Conservation (phyloP, 2,113 vertebrate genomes). For the Scopus umbretta region DNA sequence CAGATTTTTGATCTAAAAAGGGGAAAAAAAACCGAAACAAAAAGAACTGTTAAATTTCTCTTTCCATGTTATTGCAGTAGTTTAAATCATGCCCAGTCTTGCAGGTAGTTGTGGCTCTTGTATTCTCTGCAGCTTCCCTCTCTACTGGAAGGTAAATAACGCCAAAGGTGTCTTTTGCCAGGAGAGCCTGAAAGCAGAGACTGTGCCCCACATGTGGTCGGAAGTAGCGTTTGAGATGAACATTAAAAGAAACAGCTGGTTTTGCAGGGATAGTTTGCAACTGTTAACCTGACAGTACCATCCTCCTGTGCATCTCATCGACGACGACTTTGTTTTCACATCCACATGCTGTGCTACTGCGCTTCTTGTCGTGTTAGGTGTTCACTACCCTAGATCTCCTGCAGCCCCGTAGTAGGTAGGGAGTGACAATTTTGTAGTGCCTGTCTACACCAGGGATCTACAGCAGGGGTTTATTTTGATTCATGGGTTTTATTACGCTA, state of each 20-base stretch:
- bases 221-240: not conserved
- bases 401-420: not conserved
- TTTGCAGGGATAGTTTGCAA: not conserved
- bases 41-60: not conserved
- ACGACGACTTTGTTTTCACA: not conserved
- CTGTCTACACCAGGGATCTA: not conserved
- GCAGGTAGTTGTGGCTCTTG: not conserved
- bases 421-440: not conserved
- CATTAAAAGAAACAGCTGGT: not conserved
- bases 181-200: not conserved
- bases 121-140: not conserved
- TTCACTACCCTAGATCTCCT: rapidly evolving
- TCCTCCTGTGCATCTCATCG: not conserved
- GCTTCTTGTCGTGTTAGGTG: not conserved
- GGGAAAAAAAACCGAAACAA: too few relatives aligned
- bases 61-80: not conserved
- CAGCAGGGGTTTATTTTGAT: not conserved
- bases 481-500: not conserved
- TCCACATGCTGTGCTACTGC: not conserved
- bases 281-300: not conserved
- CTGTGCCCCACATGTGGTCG: rapidly evolving
- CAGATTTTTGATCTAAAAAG: not conserved
- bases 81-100: not conserved
- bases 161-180: not conserved
- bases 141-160: not conserved